phyloP scores from a whole-genome alignment of 2,888 invertebrate genomes.

The Dusona sp. region DNA sequence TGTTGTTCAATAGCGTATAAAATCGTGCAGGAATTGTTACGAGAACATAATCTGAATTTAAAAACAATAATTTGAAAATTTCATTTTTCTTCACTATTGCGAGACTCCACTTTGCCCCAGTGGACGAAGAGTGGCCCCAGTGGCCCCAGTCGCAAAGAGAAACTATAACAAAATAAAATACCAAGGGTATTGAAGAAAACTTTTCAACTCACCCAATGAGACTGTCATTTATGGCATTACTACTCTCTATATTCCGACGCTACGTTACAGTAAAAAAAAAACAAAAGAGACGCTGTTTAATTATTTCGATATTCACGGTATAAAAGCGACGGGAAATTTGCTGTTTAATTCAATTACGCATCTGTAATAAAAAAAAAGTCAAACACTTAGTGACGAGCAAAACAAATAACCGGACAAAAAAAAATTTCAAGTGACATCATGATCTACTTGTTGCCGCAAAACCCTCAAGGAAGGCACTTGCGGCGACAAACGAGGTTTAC shows the following conservation, averaged over 20 bases:
- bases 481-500: neutral
- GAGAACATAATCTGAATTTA: too few relatives aligned
- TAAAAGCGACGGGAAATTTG: neutral
- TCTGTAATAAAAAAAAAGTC: neutral
- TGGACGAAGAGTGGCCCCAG: too few relatives aligned
- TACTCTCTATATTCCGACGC: too few relatives aligned
- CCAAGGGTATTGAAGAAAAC: neutral
- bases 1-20: too few relatives aligned
- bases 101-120: too few relatives aligned
- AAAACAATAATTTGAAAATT: too few relatives aligned
- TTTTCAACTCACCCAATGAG: too few relatives aligned
- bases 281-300: neutral
- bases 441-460: slow-evolving; percentile 1
- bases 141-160: too few relatives aligned
- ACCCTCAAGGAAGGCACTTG: neutral
- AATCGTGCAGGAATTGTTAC: neutral
- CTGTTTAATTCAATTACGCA: neutral
- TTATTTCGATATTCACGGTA: neutral
- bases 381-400: neutral
- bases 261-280: neutral
- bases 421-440: neutral
- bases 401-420: neutral
- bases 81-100: too few relatives aligned
- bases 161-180: neutral
- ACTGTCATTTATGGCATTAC: too few relatives aligned